Evolutionary conservation across 2,888 invertebrate genomes (phyloP), one percentile per base, ranked within the genome.

Genomic region (Apeira syringaria): DNA sequence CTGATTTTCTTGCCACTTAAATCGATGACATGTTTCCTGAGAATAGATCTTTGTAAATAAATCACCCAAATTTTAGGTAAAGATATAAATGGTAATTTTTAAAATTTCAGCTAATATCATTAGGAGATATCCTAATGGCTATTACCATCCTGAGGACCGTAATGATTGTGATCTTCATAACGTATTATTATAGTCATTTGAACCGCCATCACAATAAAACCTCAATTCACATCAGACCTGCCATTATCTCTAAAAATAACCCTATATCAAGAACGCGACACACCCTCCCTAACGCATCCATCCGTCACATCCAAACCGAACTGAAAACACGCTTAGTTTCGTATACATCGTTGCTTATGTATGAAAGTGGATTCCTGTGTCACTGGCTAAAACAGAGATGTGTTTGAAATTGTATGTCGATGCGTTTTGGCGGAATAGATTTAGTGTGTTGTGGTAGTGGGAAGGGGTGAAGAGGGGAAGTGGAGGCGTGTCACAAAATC

Each of bases 401-500:
- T 57, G 57, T 50, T 35, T 42, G 26, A 41, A 53, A 50, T 52
- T 47, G 33, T 44, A 41, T 48, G 13, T 4, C n/a, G 29, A 42
- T 36, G 29, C 26, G 46, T 36, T 40, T 39, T 13, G 12, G 41
- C 45, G 31, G 43, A 36, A 49, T 52, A 39, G 29, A 44, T 41
- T 47, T 38, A 7, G 38, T 38, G 36, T 47, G 43, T 29, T 47
- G 52, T 44, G 34, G 53, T 39, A 11, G 10, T 7, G 25, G 15
- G 2, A 7, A 38, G 28, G 38, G 38, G 22, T 26, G 11, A 30
- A 6, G 4, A 26, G 41, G 55, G 54, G 56, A 53, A 55, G 47
- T 17, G 12, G 20, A 25, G 69, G 62, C 53, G 68, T 68, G 70
- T 66, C 56, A 64, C 45, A 55, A 67, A 74, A 72, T 71, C 66